Percentiles rank a stretch among this genome's conserved stretches.
These are phyloP conservation scores for Myripristis jacobus DNA, from an alignment of 2,797 vertebrate genomes.

Conservation along the genomic window DNA sequence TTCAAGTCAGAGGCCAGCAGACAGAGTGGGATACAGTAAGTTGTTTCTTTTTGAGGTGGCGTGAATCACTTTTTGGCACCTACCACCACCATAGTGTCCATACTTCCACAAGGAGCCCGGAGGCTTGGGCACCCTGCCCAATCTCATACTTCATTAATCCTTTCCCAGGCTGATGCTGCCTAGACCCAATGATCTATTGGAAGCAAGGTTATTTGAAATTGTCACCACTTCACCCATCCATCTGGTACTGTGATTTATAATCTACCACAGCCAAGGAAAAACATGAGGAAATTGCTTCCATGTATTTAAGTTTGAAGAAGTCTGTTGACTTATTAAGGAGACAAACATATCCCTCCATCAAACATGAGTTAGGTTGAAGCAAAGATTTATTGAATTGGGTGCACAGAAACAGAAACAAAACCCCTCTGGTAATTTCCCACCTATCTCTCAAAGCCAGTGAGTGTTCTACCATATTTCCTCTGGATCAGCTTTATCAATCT, in stretches of 20 bases:
- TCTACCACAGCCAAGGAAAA: conserved; percentile 57
- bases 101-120: not conserved
- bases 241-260: conserved; percentile 76
- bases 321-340: conserved; percentile 61
- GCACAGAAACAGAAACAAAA: conserved; percentile 42
- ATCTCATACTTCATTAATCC: conserved; percentile 78
- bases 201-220: conserved; percentile 69
- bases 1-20: conserved; percentile 21
- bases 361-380: conserved; percentile 48
- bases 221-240: conserved; percentile 62
- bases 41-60: conserved; percentile 35
- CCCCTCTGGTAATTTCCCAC: conserved; percentile 27
- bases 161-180: conserved; percentile 62
- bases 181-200: conserved; percentile 63
- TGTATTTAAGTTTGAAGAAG: conserved; percentile 53
- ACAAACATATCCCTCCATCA: conserved; percentile 54
- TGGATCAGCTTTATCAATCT: conserved; percentile 44
- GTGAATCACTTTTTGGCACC: conserved; percentile 28
- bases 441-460: conserved; percentile 22
- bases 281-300: conserved; percentile 67
- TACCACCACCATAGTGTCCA: conserved; percentile 38
- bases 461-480: conserved; percentile 50
- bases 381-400: conserved; percentile 55
- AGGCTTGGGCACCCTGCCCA: conserved; percentile 49
- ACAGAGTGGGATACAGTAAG: conserved; percentile 18